phyloP scores from a whole-genome alignment of 2,888 invertebrate species.

The Villa cingulata region DNA sequence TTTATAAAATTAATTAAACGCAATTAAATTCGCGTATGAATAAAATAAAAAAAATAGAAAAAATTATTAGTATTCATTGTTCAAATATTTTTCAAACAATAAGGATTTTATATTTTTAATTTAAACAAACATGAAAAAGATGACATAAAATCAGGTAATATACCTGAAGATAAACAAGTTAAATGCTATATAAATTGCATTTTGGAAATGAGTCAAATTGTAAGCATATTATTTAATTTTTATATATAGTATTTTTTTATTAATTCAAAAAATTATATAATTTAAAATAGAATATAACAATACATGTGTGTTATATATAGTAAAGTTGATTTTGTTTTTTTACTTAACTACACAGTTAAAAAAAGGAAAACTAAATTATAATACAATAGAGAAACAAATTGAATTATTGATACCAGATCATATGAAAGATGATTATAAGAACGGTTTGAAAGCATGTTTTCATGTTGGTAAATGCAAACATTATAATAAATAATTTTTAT shows the following conservation, averaged over 20 bases:
- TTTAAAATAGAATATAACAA: too few relatives aligned
- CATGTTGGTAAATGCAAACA: slow-evolving; percentile 16
- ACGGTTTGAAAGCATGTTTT: slow-evolving; percentile 25
- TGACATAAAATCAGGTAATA: slow-evolving; percentile 22
- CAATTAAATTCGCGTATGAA: too few relatives aligned
- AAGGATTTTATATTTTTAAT: too few relatives aligned
- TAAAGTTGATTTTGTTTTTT: too few relatives aligned
- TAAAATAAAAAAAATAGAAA: too few relatives aligned
- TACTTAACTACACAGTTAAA: slow-evolving; percentile 27
- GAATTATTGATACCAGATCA: slow-evolving; percentile 30
- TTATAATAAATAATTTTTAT: neutral
- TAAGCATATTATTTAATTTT: slow-evolving; percentile 23
- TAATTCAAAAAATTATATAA: too few relatives aligned
- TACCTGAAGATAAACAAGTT: slow-evolving; percentile 27
- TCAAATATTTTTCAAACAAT: too few relatives aligned
- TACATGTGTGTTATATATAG: too few relatives aligned
- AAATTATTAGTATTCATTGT: too few relatives aligned
- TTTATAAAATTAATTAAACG: too few relatives aligned
- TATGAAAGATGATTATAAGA: slow-evolving; percentile 24
- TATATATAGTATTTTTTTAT: too few relatives aligned
- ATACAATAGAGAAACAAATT: slow-evolving; percentile 30
- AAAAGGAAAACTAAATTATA: slow-evolving; percentile 31
- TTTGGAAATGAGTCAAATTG: slow-evolving; percentile 40
- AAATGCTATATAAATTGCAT: slow-evolving; percentile 43
- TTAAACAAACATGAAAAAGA: too few relatives aligned